These are phyloP conservation scores for Ectemnius cavifrons DNA, from an alignment of 2,888 invertebrate genomes.

Conservation along the genomic window DNA sequence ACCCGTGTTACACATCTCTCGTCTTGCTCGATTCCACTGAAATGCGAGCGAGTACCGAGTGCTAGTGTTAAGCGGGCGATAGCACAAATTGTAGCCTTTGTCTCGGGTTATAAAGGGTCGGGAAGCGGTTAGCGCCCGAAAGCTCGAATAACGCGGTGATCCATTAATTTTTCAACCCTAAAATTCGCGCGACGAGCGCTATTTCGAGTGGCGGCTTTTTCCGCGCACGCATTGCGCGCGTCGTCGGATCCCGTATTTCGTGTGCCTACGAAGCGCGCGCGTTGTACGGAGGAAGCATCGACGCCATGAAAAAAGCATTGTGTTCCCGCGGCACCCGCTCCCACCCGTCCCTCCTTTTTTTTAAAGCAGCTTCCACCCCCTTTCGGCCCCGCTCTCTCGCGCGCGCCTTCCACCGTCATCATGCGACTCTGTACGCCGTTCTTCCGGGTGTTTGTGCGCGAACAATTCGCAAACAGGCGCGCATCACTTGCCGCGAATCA, in stretches of 20 bases:
- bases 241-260: conserved; percentile 14
- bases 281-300: conserved; percentile 9
- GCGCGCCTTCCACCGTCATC: background rate
- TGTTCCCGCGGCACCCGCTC: conserved; percentile 21
- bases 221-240: background rate
- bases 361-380: background rate
- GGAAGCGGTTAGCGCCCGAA: background rate
- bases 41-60: background rate
- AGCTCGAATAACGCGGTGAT: background rate
- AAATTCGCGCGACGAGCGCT: background rate
- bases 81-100: background rate
- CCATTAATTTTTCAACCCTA: conserved; percentile 1
- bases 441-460: conserved; percentile 11
- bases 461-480: conserved; percentile 23
- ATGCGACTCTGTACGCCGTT: background rate
- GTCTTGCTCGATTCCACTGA: background rate
- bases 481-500: conserved; percentile 36
- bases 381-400: no score
- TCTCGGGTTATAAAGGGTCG: background rate
- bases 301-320: conserved; percentile 29
- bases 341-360: background rate
- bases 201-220: background rate
- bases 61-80: background rate
- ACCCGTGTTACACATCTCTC: background rate
- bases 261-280: conserved; percentile 21